These are phyloP conservation scores for Eucidaris tribuloides DNA, from an alignment of 35 echinoderm and acorn worm genomes.

Conservation along the genomic window DNA sequence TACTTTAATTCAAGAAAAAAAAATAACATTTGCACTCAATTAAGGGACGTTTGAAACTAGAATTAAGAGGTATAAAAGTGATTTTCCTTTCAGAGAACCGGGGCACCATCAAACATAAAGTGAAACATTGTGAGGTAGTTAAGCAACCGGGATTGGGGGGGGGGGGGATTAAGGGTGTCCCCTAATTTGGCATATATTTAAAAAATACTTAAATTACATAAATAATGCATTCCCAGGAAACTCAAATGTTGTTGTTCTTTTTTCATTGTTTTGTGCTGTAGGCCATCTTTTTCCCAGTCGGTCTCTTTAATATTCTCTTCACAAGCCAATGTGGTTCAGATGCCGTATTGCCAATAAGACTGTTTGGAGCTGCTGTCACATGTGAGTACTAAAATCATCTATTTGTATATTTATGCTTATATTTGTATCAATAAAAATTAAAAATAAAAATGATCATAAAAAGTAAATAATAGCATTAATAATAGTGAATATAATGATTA, in stretches of 20 bases:
- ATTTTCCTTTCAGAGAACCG: not conserved
- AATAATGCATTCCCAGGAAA: not conserved
- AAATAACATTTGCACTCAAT: too few species aligned
- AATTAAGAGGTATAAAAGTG: not conserved
- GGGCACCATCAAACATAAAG: not conserved
- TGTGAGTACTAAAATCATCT: conserved; percentile 44
- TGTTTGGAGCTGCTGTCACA: conserved; percentile 71
- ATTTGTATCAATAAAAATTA: not conserved
- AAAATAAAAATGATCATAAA: not conserved
- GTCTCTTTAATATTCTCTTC: conserved; percentile 66
- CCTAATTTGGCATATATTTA: not conserved
- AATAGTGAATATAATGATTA: not conserved
- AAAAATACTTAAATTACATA: not conserved
- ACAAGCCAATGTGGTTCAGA: conserved; percentile 44
- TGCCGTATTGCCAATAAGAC: conserved; percentile 67
- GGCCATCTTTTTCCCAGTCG: conserved; percentile 68
- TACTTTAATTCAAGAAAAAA: too few species aligned
- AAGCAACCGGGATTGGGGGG: not conserved
- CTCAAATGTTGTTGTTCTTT: not conserved
- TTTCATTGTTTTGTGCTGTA: conserved; percentile 15
- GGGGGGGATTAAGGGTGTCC: not conserved
- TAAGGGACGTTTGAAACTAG: not conserved
- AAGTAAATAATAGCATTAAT: not conserved
- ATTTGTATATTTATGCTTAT: not conserved
- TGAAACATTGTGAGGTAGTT: not conserved